Percentiles rank a stretch among this genome's conserved stretches.
These are phyloP conservation scores for Ecliptopera silaceata DNA, from an alignment of 2,888 invertebrate genomes.

Conservation along the genomic window DNA sequence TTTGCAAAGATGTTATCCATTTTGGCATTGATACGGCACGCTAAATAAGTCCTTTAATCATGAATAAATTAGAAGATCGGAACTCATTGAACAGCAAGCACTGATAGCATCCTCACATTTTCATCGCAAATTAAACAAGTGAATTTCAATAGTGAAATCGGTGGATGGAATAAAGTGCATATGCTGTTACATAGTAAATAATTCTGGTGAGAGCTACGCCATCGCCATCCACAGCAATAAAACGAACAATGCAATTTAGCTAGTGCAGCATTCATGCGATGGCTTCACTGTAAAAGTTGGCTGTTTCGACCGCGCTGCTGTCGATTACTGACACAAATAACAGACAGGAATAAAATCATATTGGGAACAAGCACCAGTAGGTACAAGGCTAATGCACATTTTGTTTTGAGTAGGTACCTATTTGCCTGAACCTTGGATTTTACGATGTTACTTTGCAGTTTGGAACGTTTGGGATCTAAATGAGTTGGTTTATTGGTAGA, in stretches of 20 bases:
- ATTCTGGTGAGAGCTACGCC: conserved; percentile 72
- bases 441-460: neutral
- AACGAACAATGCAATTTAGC: conserved; percentile 80
- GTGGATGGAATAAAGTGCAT: conserved; percentile 72
- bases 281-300: conserved; percentile 66
- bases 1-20: neutral
- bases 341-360: conserved; percentile 47
- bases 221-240: conserved; percentile 70
- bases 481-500: too few relatives aligned
- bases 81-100: conserved; percentile 8
- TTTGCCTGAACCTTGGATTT: neutral
- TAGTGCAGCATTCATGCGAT: conserved; percentile 72
- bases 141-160: conserved; percentile 68
- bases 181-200: conserved; percentile 79
- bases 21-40: too few relatives aligned
- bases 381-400: conserved; percentile 24
- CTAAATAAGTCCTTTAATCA: neutral
- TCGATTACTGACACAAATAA: conserved; percentile 53
- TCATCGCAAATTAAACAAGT: conserved; percentile 55
- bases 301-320: conserved; percentile 44
- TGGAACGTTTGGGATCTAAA: too few relatives aligned
- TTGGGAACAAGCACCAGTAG: conserved; percentile 25
- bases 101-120: conserved; percentile 31
- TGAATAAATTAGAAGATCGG: conserved; percentile 3
- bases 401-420: conserved; percentile 9